Evolutionary conservation across 2,113 vertebrate genomes (phyloP).

Genomic region (Menidia beryllina): DNA sequence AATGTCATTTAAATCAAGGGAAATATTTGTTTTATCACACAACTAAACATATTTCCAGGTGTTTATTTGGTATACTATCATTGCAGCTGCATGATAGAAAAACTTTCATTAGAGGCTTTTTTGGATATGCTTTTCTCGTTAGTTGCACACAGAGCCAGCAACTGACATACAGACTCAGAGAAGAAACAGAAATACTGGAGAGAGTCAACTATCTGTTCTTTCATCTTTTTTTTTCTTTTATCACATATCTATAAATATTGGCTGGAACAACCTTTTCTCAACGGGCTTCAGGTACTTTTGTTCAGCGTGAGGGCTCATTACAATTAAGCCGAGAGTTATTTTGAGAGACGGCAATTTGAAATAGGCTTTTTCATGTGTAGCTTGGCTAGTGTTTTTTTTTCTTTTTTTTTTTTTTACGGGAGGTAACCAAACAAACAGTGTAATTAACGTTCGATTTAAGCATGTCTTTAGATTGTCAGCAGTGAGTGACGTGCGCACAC

Average conservation of each 20-base stretch:
- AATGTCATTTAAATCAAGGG: not conserved
- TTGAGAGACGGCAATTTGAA: constrained; percentile 44
- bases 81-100: constrained; percentile 39
- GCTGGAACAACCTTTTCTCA: constrained; percentile 63
- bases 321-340: constrained; percentile 52
- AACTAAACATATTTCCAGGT: no score
- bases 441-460: constrained; percentile 9
- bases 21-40: not conserved
- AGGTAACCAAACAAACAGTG: constrained; percentile 24
- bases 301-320: constrained; percentile 58
- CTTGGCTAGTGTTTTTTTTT: constrained; percentile 13
- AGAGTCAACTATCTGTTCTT: constrained; percentile 66
- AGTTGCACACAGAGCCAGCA: constrained; percentile 47
- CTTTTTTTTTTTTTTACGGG: constrained; percentile 8
- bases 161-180: constrained; percentile 63
- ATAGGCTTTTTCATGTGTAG: constrained; percentile 41
- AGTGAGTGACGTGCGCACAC: constrained; percentile 45
- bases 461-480: constrained; percentile 17
- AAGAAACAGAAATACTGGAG: constrained; percentile 51
- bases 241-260: constrained; percentile 68
- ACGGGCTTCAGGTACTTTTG: constrained; percentile 64
- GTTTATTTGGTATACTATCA: not conserved
- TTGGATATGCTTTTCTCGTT: constrained; percentile 59
- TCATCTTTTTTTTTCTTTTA: constrained; percentile 69
- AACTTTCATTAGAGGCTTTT: constrained; percentile 54